These are phyloP conservation scores for Tachuris rubrigastra DNA, from an alignment of 2,113 vertebrate genomes.

Conservation along the genomic window DNA sequence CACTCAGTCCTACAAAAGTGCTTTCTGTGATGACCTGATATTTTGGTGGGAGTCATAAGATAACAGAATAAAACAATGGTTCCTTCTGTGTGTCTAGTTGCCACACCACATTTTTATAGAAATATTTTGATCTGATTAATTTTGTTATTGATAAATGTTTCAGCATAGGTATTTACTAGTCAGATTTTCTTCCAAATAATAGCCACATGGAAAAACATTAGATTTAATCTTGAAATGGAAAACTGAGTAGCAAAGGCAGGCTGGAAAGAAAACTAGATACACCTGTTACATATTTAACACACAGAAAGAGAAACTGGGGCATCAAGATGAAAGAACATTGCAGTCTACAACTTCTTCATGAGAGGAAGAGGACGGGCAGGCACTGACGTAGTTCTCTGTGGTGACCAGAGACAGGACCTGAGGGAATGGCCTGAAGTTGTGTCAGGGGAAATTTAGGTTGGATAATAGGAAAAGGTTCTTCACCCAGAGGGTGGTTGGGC, in stretches of 20 bases:
- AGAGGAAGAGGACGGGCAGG: background rate
- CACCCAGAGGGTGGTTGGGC: background rate
- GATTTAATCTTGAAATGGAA: background rate
- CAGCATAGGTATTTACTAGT: background rate
- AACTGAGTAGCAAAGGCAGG: background rate
- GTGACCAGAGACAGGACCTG: background rate
- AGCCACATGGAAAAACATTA: background rate
- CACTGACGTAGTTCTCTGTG: background rate
- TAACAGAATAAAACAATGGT: background rate
- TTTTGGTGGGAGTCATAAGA: background rate
- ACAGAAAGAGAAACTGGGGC: background rate
- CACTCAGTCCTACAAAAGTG: background rate
- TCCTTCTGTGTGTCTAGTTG: background rate
- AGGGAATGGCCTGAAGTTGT: background rate
- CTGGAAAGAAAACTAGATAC: background rate
- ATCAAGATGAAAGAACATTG: background rate
- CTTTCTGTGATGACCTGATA: background rate
- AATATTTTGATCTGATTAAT: background rate
- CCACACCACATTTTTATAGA: background rate
- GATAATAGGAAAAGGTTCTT: background rate
- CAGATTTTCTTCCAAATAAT: conserved; percentile 3
- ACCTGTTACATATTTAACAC: background rate
- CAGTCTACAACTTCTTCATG: background rate
- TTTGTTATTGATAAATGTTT: background rate
- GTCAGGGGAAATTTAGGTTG: background rate